phyloP scores from a whole-genome alignment of 2,113 vertebrate genomes.

The Sylvicapra grimmia region DNA sequence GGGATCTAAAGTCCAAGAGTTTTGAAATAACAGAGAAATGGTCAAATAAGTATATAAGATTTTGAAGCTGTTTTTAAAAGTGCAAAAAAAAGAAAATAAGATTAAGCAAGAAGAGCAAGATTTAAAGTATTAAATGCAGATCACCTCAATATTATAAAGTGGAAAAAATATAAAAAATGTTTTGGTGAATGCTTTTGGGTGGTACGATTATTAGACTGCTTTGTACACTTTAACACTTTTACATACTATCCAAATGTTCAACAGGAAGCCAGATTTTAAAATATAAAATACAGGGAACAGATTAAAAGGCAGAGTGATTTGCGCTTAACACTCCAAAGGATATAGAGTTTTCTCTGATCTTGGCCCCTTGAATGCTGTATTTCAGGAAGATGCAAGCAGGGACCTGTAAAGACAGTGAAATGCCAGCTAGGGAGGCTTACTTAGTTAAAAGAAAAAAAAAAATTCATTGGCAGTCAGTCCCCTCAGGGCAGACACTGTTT shows the following conservation, averaged over 20 bases:
- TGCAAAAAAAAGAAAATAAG: not conserved
- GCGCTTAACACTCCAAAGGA: not conserved
- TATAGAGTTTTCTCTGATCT: not conserved
- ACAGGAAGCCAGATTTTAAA: not conserved
- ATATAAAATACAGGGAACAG: not conserved
- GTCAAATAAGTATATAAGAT: not conserved
- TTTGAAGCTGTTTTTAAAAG: not conserved
- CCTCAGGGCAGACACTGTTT: slow-evolving; percentile 58
- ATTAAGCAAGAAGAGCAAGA: not conserved
- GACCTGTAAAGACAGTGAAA: not conserved
- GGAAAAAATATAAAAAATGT: not conserved
- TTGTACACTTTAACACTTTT: not conserved
- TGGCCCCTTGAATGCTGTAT: not conserved
- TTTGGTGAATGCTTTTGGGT: not conserved
- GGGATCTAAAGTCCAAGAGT: not conserved
- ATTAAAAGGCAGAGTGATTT: not conserved
- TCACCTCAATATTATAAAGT: not conserved
- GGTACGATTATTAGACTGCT: not conserved
- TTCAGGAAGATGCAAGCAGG: not conserved
- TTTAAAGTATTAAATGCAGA: not conserved
- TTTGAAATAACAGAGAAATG: not conserved
- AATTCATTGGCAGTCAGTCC: slow-evolving; percentile 2
- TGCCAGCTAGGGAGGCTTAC: not conserved
- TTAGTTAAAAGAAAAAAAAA: slow-evolving; percentile 28
- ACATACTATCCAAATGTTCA: not conserved